Percentiles rank a stretch among this genome's conserved stretches.
Conservation (phyloP, 2,797 vertebrate species). For the Halcyon chelicuti region DNA sequence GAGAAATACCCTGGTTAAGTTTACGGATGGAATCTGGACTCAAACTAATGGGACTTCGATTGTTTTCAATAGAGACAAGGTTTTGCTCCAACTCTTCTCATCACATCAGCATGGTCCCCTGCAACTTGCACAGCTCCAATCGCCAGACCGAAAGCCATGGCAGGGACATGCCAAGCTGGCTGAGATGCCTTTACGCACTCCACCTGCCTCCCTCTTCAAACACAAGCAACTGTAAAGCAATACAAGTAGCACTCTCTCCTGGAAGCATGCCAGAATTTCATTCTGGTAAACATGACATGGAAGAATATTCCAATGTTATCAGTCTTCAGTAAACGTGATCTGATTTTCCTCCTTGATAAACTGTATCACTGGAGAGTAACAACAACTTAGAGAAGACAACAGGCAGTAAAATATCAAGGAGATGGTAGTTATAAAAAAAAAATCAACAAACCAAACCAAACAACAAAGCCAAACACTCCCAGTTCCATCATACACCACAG, state of each 20-base stretch:
- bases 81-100: neutral
- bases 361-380: neutral
- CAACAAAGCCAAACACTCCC: neutral
- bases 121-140: neutral
- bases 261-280: neutral
- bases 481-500: neutral
- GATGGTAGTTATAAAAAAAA: neutral
- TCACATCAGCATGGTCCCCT: neutral
- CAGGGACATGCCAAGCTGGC: neutral
- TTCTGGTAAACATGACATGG: neutral
- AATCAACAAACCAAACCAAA: neutral
- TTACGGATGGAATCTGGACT: constrained; percentile 16
- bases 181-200: neutral
- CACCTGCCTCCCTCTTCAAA: neutral
- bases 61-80: constrained; percentile 28
- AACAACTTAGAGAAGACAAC: neutral
- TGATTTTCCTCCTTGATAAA: neutral
- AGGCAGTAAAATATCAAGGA: neutral
- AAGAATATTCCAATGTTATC: neutral
- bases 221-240: neutral
- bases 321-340: neutral
- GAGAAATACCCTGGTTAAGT: constrained; percentile 26
- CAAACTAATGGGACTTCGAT: neutral
- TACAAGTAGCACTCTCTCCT: neutral
- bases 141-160: neutral